Evolutionary conservation across 2,888 invertebrate genomes (phyloP), one percentile per base, ranked within the genome.

Genomic region (Agelastica alni): DNA sequence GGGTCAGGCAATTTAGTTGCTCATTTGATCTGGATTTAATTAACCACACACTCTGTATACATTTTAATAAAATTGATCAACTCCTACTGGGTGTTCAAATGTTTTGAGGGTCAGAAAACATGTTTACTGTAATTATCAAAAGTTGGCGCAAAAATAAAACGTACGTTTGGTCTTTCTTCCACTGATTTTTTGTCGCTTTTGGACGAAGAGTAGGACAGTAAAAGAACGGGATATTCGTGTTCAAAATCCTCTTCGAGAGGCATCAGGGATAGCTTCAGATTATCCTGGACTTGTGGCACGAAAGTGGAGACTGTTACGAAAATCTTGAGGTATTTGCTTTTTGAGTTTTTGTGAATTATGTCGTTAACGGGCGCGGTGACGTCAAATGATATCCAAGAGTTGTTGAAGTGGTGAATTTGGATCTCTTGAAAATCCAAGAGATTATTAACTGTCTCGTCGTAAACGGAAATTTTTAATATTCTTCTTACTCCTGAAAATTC

Each of bases 321-420:
- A 10, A 76, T 59, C 64, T 73, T 75, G 13, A 77, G 51, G 36
- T 47, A 53, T 52, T 66, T 67, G 16, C 51, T 61, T 28, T 55
- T 58, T 2, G 51, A 28, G 13, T 58, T 60, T 18, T 62, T 58
- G 9, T 59, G 42, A 17, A 70, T 42, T 30, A 69, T 61, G 17
- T 69, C 55, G 2, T 55, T 56, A 2, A 77, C 70, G 13, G 72
- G 69, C 17, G 59, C 44, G 0, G 76, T 75, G 32, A 77, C 53
- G 51, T 76, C 73, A 53, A 77, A 76, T 0, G 72, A 69, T 17
- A 77, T 47, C 77, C 77, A 77, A 6, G 75, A 75, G 53, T 75
- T 74, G 55, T 76, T 73, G 4, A 62, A 61, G 45, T 75, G 74
- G 20, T 69, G 66, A 17, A 75, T 60, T 42, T 70, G 69, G 3